These are phyloP conservation scores for Styela clava DNA, from an alignment of 23 tunicate genomes.

Conservation along the genomic window DNA sequence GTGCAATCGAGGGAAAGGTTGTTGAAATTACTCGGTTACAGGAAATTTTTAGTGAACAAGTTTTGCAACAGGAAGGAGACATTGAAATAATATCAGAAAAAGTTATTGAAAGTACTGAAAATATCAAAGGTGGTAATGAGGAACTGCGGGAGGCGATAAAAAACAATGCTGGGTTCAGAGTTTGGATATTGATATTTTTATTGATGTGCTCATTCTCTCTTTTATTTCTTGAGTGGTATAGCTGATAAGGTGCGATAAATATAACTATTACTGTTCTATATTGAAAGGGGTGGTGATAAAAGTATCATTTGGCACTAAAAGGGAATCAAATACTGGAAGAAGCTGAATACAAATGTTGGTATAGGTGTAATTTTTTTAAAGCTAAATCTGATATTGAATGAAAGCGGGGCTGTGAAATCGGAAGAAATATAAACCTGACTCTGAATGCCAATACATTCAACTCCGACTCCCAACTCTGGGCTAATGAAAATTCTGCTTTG, in stretches of 20 bases:
- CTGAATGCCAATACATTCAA: too few relatives aligned
- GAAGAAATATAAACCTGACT: too few relatives aligned
- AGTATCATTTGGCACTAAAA: too few relatives aligned
- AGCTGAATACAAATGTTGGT: too few relatives aligned
- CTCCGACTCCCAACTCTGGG: too few relatives aligned
- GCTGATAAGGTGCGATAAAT: slow-evolving; percentile 25
- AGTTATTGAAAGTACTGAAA: slow-evolving; percentile 81
- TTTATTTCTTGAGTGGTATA: slow-evolving; percentile 87
- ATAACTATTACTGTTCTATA: too few relatives aligned
- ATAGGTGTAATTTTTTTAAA: too few relatives aligned
- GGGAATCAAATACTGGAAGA: too few relatives aligned
- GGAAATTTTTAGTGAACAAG: slow-evolving; percentile 84
- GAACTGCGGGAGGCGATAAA: slow-evolving; percentile 77
- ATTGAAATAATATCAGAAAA: slow-evolving; percentile 69
- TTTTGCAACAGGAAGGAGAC: slow-evolving; percentile 67
- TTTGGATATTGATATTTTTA: slow-evolving; percentile 76
- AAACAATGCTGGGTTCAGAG: slow-evolving; percentile 81
- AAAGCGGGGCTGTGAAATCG: too few relatives aligned
- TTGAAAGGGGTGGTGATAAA: too few relatives aligned
- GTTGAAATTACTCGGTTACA: slow-evolving; percentile 82
- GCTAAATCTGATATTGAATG: too few relatives aligned
- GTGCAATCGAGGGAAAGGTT: slow-evolving; percentile 80
- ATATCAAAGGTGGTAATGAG: slow-evolving; percentile 88
- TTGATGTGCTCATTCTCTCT: slow-evolving; percentile 84
- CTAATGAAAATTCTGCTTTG: too few relatives aligned